A percentile compares a stretch with the other conserved stretches of the same genome.
These are phyloP conservation scores for Limnephilus rhombicus DNA, from an alignment of 2,888 invertebrate genomes.

Conservation along the genomic window DNA sequence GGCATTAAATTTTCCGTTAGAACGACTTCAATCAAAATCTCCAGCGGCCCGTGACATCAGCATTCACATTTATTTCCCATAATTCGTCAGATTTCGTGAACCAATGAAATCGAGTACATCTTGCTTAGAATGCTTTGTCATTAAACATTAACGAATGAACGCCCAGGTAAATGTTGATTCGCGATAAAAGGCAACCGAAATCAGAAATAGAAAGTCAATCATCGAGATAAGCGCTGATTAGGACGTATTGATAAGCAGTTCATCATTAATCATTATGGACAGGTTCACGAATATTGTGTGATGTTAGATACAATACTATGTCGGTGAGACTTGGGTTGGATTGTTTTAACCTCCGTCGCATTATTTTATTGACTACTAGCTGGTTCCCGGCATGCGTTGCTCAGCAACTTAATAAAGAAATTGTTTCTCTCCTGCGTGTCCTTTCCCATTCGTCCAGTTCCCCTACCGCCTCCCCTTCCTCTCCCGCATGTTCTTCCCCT, in stretches of 20 bases:
- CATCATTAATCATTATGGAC: neutral
- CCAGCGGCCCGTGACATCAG: constrained; percentile 23
- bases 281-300: too few species aligned
- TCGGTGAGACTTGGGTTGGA: too few species aligned
- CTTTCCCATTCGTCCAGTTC: too few species aligned
- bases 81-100: neutral
- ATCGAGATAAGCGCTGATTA: neutral
- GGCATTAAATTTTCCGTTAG: neutral
- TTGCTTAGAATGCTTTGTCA: neutral
- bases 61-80: constrained; percentile 3
- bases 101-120: neutral
- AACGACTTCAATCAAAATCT: constrained; percentile 30
- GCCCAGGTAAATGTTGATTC: neutral
- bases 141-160: neutral
- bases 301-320: too few species aligned
- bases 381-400: too few species aligned
- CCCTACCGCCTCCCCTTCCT: too few species aligned
- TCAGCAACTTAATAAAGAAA: too few species aligned
- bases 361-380: too few species aligned
- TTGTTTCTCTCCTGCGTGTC: too few species aligned
- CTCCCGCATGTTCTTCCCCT: too few species aligned
- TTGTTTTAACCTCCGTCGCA: too few species aligned
- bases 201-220: neutral
- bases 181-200: neutral
- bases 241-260: neutral